These are phyloP conservation scores for Lathronympha strigana DNA, from an alignment of 2,888 invertebrate genomes.

Conservation along the genomic window DNA sequence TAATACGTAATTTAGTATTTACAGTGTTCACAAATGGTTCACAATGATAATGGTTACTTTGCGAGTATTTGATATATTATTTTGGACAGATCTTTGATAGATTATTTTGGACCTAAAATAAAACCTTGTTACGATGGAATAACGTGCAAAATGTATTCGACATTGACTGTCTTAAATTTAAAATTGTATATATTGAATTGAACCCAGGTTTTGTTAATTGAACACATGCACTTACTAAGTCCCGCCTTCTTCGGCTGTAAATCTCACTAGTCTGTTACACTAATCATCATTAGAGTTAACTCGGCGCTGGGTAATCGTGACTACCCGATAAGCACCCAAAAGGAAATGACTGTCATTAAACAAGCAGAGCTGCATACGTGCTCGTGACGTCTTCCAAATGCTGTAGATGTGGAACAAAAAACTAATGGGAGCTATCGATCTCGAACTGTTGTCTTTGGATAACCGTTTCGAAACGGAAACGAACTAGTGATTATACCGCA, in stretches of 20 bases:
- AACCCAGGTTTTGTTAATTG: slow-evolving; percentile 5
- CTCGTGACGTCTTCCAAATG: slow-evolving; percentile 52
- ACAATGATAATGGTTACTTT: too few relatives aligned
- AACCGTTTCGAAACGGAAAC: slow-evolving; percentile 70
- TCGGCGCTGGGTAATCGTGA: slow-evolving; percentile 49
- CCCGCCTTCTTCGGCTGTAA: slow-evolving; percentile 12
- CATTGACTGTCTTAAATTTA: not conserved
- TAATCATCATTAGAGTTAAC: slow-evolving; percentile 46
- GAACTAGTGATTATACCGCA: slow-evolving; percentile 64
- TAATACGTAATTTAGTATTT: too few relatives aligned
- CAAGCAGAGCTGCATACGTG: slow-evolving; percentile 51
- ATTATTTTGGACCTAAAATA: too few relatives aligned
- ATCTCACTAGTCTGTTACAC: slow-evolving; percentile 29
- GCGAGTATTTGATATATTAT: too few relatives aligned
- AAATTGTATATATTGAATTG: not conserved
- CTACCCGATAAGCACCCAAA: slow-evolving; percentile 41
- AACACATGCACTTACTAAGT: slow-evolving; percentile 3
- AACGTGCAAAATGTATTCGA: not conserved
- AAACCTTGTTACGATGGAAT: too few relatives aligned
- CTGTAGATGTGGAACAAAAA: slow-evolving; percentile 57
- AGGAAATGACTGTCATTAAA: slow-evolving; percentile 63
- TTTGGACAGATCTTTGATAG: too few relatives aligned
- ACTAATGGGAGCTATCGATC: slow-evolving; percentile 64
- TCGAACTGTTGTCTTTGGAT: slow-evolving; percentile 51
- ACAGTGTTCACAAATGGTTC: too few relatives aligned